Base-by-base conservation (phyloP, 1,140 invertebrate species). In the Nasonia giraulti region DNA sequence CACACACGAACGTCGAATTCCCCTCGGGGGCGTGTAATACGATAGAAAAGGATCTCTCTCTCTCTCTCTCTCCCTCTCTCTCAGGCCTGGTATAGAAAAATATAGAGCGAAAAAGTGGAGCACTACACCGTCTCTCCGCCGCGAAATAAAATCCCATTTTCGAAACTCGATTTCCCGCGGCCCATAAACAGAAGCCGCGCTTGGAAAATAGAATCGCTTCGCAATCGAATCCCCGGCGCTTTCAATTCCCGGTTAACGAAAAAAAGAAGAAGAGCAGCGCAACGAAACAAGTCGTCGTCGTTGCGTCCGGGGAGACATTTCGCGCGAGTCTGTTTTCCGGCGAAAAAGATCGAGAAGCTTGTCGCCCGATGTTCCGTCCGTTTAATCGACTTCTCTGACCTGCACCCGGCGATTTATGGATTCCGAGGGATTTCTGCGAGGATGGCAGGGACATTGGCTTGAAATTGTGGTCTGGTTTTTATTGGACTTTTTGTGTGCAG, bases 271-370 rank as follows among this genome's bases (percentile, higher is more conserved):
- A 37, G 33, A 37, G 33, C 33, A 4, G 33, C 33, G 31, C 83
- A 82, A 83, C 85, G 86, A 86, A 87, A 88, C 87, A 89, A 89
- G 86, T 82, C 77, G 86, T 85, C 62, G 62, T 88, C 86, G 85
- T 85, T 84, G 89, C 90, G 91, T 90, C 90, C 84, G 87, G 91
- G 91, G 91, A 91, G 89, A 91, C 90, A 91, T 91, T 91, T 87
- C 89, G 80, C 44, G 37, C 47, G 2, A 23, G 27, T 62, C 47
- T 50, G 75, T 27, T 78, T 78, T 55, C 47, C 76, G 40, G 47
- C 74, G 62, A 31, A 33, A 27, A 27, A 40, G 23, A 33, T 31
- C 75, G 27, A 78, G 17, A 78, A 27, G 73, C 2, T 80, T 78
- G 85, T 86, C 76, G 79, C 84, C 81, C 27, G 27, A 27, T 27